Base-by-base conservation (phyloP, 2,797 vertebrate genomes). In the Onychomys arenicola region DNA sequence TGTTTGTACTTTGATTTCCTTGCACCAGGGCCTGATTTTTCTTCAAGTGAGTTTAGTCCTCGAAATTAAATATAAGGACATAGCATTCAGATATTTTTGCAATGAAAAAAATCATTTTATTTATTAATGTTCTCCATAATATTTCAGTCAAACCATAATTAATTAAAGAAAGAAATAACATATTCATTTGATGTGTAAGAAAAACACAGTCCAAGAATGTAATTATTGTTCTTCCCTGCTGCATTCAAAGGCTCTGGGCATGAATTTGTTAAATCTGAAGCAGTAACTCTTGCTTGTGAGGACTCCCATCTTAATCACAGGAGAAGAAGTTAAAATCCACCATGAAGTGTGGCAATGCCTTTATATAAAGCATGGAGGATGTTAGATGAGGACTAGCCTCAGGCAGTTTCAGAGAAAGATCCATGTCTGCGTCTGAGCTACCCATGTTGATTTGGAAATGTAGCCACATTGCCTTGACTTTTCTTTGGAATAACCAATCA, bases 101-200 rank as follows among this genome's bases (percentile, higher is more conserved):
- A 91, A 34, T 61, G 40, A 93, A 93, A 93, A 89, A 76, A 40
- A 88, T 52, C 25, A 59, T 78, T 93, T 88, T 95, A 96, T 73
- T 91, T 67, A 93, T 95, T 61, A 78, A 84, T 32, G 2, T 55
- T 89, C 46, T 93, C 57, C 25, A 5, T 83, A 95, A 61, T 49
- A 89, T 73, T 95, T 90, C 34, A 81, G 65, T 63, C 25, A 95
- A 97, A 88, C 37, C 8, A 85, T 80, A 94, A 96, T 85, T 89
- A 95, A 92, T 67, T 93, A 34, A 63, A 83, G 34, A 61, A 82
- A 91, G 63, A 55, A 94, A 21, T 37, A 65, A 29, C 10, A 90
- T 76, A 76, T 81, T 94, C 43, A 77, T 91, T 88, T 96, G 83
- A 95, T 91, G 19, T 91, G 2, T 61, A 76, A 90, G 40, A 69